Base-by-base conservation (phyloP, 2,797 vertebrate species). In the Acipenser ruthenus region DNA sequence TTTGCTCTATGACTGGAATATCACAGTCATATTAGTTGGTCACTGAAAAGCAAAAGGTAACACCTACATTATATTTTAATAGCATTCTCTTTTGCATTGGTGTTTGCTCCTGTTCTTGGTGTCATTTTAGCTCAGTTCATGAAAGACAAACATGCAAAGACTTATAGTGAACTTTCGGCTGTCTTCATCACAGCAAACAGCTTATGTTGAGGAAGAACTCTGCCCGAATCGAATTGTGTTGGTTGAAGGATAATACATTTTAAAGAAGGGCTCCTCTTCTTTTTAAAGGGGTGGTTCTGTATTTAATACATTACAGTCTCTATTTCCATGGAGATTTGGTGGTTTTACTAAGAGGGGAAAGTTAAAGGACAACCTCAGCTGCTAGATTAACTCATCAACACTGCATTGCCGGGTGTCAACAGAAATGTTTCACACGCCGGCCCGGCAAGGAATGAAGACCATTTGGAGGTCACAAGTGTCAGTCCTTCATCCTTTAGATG, bases 321-420 rank as follows among this genome's bases (percentile, higher is more conserved):
- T 37, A 37, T 4, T 4, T 75, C 79, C 67, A 70, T 71, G 70
- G 76, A 83, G 82, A 82, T 82, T 75, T 78, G 76, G 53, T 37
- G 59, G 81, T 83, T 82, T 83, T 78, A 73, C 51, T 69, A 73
- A 83, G 37, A 37, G 5, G 49, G 66, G 65, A 48, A 69, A 75
- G 75, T 72, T 79, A 77, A 85, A 88, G 85, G 85, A 87, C 85
- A 87, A 81, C 83, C 83, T 91, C 89, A 90, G 88, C 88, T 91
- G 89, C 88, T 89, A 86, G 89, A 91, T 90, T 87, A 89, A 90
- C 84, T 90, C 88, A 90, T 92, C 90, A 91, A 88, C 88, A 69
- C 86, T 65, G 69, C 90, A 92, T 92, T 90, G 88, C 88, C 74
- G 79, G 77, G 84, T 90, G 89, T 92, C 88, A 91, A 89, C 89